Conservation (phyloP, 2,888 invertebrate species). For the Acleris emargana region DNA sequence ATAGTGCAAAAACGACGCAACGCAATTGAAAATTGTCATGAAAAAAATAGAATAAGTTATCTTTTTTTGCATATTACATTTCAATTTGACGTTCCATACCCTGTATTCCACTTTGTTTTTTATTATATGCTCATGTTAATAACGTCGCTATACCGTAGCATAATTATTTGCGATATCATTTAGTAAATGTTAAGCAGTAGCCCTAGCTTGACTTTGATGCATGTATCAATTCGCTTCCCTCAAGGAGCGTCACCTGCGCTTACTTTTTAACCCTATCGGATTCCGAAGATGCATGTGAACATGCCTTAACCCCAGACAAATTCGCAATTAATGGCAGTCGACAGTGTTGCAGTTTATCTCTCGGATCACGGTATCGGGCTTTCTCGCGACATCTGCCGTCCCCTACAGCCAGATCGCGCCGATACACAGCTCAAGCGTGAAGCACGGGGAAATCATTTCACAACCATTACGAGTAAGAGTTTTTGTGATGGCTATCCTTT, state of each 20-base stretch:
- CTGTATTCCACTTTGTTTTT: no score
- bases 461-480: constrained; percentile 40
- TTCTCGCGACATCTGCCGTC: constrained; percentile 64
- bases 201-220: no score
- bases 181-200: no score
- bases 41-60: no score
- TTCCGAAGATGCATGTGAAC: constrained; percentile 4
- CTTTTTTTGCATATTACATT: no score
- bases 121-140: no score
- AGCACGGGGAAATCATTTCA: constrained; percentile 43
- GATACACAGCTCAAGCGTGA: constrained; percentile 35
- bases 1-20: no score
- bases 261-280: constrained; percentile 6
- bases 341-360: constrained; percentile 56
- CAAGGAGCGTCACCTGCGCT: not conserved
- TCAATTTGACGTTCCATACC: no score
- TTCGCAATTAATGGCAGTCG: constrained; percentile 53
- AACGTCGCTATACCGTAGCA: no score
- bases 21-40: no score
- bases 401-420: constrained; percentile 18
- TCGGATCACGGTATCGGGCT: constrained; percentile 57
- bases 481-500: constrained; percentile 30
- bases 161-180: no score
- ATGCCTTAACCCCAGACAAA: constrained; percentile 44
- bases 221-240: no score